phyloP scores from a whole-genome alignment of 2,888 invertebrate species.

The Pollenia angustigena region DNA sequence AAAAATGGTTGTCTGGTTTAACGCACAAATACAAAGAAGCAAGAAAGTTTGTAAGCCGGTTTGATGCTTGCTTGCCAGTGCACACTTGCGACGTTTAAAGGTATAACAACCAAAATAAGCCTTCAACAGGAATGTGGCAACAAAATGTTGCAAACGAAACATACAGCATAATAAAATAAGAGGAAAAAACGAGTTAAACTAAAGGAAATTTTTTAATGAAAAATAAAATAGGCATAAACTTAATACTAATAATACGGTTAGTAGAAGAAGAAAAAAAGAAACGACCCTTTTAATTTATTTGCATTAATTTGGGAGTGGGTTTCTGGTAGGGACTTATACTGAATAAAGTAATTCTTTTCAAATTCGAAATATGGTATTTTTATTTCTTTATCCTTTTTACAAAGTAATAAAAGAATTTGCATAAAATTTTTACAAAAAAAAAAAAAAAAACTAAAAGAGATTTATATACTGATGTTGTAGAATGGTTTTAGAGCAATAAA shows the following conservation, averaged over 20 bases:
- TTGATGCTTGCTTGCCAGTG: not conserved
- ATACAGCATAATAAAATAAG: not conserved
- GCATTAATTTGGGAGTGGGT: not conserved
- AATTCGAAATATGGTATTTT: conserved; percentile 31
- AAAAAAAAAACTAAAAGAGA: conserved; percentile 8
- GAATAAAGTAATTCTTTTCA: conserved; percentile 32
- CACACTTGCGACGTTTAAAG: conserved; percentile 23
- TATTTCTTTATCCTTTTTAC: conserved; percentile 33
- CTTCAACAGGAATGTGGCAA: conserved; percentile 32
- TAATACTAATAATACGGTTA: conserved; percentile 2
- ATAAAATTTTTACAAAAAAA: not conserved
- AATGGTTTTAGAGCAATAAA: conserved; percentile 28
- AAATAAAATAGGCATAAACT: conserved; percentile 41
- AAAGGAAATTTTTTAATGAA: conserved; percentile 39
- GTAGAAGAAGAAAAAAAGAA: not conserved
- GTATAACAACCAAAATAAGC: conserved; percentile 34
- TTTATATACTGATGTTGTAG: not conserved
- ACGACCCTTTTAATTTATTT: conserved; percentile 7
- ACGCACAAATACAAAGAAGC: conserved; percentile 61
- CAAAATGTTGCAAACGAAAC: conserved; percentile 30
- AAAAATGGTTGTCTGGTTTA: conserved; percentile 60
- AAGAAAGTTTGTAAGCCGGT: conserved; percentile 20
- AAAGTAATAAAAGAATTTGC: conserved; percentile 45
- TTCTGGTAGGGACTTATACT: not conserved
- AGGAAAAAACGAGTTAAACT: conserved; percentile 7